Base-by-base conservation (phyloP, 2,113 vertebrate species). In the Aegotheles bennettii region DNA sequence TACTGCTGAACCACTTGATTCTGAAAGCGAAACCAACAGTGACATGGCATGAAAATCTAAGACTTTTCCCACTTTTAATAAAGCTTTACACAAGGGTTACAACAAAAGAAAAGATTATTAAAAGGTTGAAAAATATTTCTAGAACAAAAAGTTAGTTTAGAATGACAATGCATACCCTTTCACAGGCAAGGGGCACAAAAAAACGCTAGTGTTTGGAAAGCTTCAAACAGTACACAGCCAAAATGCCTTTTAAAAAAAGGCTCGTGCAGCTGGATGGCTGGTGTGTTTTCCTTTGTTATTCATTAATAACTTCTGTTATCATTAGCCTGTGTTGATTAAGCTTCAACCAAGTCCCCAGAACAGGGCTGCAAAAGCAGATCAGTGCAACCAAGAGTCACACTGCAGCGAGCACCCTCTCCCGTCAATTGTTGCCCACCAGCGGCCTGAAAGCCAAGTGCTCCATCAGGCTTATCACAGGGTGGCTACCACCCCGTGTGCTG, bases 401-500 rank as follows among this genome's bases (percentile, higher is more conserved):
- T 42, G n/a, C 60, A 90, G 54, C 1, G 8, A 65, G 70, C 74
- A 67, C 57, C 31, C 53, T 23, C 43, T 54, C 3, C 0, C 54
- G 43, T 23, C 61, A 36, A 42, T 31, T 60, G 67, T n/a, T 11
- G 29, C 28, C 74, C 61, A 85, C 13, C 59, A 68, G 48, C 4
- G 1, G 71, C 42, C 42, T 21, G 51, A 60, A 70, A 90, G 67
- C 20, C 57, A 25, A 76, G 63, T 0, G 1, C 29, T 56, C 71
- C 36, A 7, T 16, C 16, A 11, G 16, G 57, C 48, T 88, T 53
- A 67, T 10, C n/a, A 23, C 14, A 47, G 31, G 31, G 38, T 25
- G 31, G 57, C 43, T n/a, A 50, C 56, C 0, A 0, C 9, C 45
- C 40, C 3, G 1, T 3, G 8, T 28, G 40, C 29, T 48, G 42